phyloP scores from a whole-genome alignment of 2,113 vertebrate genomes.

The Stegastes partitus region DNA sequence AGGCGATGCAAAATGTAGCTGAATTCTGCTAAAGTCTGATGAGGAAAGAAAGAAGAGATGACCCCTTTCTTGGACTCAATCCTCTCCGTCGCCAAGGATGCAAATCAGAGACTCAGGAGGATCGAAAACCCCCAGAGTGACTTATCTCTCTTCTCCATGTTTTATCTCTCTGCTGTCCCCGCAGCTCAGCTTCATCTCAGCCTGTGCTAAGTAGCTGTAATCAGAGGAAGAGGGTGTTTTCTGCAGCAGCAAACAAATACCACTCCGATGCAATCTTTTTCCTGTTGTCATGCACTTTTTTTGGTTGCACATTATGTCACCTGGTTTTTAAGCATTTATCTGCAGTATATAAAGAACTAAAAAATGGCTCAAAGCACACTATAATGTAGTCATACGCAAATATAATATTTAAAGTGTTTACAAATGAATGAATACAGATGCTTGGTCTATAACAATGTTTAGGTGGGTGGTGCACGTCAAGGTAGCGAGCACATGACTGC shows the following conservation, averaged over 20 bases:
- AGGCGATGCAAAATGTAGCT: conserved; percentile 9
- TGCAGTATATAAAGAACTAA: neutral
- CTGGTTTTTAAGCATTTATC: neutral
- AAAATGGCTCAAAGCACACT: neutral
- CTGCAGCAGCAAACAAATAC: conserved; percentile 43
- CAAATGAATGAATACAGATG: neutral
- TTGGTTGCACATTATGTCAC: neutral
- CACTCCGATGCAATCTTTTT: conserved; percentile 1
- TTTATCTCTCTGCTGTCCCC: conserved; percentile 57
- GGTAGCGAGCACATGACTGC: too few relatives aligned
- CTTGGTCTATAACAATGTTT: neutral
- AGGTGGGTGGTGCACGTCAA: too few relatives aligned
- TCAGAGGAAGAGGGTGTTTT: conserved; percentile 48
- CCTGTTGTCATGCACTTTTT: neutral
- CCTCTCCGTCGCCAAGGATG: conserved; percentile 42
- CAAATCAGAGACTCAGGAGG: conserved; percentile 51
- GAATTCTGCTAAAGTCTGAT: conserved; percentile 8
- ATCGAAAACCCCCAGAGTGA: conserved; percentile 43
- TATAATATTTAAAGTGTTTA: neutral
- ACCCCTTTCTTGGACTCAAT: conserved; percentile 37
- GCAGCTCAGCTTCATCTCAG: conserved; percentile 57
- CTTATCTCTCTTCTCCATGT: conserved; percentile 43
- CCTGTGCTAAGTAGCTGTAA: conserved; percentile 52
- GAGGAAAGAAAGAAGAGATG: conserved; percentile 24
- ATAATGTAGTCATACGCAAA: neutral